These are phyloP conservation scores for Orbicella faveolata DNA, from an alignment of 64 coral and sea anemone species.

Conservation along the genomic window DNA sequence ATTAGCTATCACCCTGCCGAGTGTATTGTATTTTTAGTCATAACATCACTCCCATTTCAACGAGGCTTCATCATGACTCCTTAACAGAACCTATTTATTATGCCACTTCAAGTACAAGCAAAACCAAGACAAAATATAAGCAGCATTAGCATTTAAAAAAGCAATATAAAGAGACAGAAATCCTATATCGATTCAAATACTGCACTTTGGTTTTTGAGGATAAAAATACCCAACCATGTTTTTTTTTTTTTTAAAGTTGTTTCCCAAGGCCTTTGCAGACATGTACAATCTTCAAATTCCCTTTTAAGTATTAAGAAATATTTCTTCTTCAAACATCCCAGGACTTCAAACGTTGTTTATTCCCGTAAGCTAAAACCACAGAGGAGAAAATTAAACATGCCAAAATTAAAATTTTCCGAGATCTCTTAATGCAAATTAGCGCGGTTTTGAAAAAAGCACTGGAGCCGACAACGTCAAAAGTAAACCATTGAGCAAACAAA, in stretches of 20 bases:
- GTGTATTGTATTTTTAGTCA: not conserved
- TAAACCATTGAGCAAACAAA: slow-evolving; percentile 9
- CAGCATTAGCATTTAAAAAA: too few relatives aligned
- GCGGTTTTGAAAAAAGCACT: slow-evolving; percentile 12
- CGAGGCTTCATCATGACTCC: not conserved
- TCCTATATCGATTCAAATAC: not conserved
- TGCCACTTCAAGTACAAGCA: not conserved
- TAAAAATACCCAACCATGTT: not conserved
- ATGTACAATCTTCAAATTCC: not conserved
- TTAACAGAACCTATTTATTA: not conserved
- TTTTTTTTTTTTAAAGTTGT: not conserved
- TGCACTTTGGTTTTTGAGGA: not conserved
- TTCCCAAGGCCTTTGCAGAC: not conserved
- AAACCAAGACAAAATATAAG: not conserved
- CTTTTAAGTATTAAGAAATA: not conserved
- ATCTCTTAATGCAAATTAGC: slow-evolving; percentile 17
- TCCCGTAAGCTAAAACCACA: slow-evolving; percentile 1
- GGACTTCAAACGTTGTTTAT: not conserved
- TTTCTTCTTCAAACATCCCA: slow-evolving; percentile 1
- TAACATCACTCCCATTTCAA: too few relatives aligned
- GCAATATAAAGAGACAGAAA: not conserved
- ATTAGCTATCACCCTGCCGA: not conserved
- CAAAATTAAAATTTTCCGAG: not conserved
- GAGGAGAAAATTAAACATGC: not conserved
- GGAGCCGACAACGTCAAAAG: not conserved